phyloP scores from a whole-genome alignment of 2,113 vertebrate genomes.

The Pterophyllum scalare region DNA sequence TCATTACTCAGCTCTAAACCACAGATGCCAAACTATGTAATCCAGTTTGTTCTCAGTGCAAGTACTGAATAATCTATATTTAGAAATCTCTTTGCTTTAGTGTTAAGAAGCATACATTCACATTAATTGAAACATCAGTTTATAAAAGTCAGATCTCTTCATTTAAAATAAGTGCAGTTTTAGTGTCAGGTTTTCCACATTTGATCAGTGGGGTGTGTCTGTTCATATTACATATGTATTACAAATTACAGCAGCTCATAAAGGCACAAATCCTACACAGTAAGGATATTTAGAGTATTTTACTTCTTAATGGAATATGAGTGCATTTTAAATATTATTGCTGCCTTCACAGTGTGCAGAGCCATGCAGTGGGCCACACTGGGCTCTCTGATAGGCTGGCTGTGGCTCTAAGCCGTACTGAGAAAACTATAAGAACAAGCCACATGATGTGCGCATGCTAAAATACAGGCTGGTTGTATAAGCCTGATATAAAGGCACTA shows the following conservation, averaged over 20 bases:
- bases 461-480: background rate
- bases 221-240: background rate
- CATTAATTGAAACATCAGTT: background rate
- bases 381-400: too few relatives aligned
- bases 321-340: background rate
- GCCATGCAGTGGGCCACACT: background rate
- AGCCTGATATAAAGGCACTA: conserved; percentile 3
- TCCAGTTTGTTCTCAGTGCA: fast-evolving
- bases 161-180: background rate
- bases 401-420: background rate
- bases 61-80: background rate
- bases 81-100: fast-evolving
- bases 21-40: background rate
- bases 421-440: background rate
- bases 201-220: background rate
- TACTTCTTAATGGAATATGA: background rate
- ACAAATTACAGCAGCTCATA: background rate
- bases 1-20: background rate
- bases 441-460: background rate
- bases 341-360: fast-evolving
- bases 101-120: background rate
- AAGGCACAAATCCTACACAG: too few relatives aligned
- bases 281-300: background rate
- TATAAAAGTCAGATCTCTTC: background rate
- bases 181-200: background rate